A percentile compares a stretch with the other conserved stretches of the same genome.
Conservation (phyloP, 2,888 invertebrate species). For the Cryptosula pallasiana region DNA sequence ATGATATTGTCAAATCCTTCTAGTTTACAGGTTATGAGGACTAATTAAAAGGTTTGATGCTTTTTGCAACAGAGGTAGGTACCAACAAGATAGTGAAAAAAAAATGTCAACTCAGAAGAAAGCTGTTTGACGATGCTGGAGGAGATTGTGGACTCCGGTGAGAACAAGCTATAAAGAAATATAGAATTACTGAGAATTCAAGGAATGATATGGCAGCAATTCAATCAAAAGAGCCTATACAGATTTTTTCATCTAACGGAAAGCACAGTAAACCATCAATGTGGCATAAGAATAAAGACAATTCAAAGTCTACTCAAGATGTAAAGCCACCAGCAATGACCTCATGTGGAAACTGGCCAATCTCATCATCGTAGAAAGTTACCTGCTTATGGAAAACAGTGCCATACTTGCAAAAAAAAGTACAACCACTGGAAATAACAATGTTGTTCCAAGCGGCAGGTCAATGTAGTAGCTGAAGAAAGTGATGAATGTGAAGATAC, state of each 20-base stretch:
- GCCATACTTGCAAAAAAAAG: not conserved
- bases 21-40: not conserved
- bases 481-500: not conserved
- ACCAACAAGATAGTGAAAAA: not conserved
- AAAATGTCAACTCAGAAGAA: not conserved
- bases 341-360: not conserved
- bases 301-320: too few species aligned
- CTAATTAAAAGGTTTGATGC: not conserved
- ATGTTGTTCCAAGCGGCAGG: not conserved
- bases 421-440: slow-evolving; percentile 1
- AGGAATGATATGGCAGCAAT: not conserved
- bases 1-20: not conserved
- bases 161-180: slow-evolving; percentile 6
- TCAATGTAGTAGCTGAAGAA: not conserved
- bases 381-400: not conserved
- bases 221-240: not conserved
- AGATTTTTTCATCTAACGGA: too few species aligned
- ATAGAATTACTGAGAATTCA: not conserved
- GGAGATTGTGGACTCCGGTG: not conserved
- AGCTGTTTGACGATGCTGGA: not conserved
- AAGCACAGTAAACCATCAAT: too few species aligned
- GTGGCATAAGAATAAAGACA: too few species aligned
- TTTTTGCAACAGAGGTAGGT: not conserved
- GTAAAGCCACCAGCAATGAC: not conserved
- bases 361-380: not conserved